Base-by-base conservation (phyloP, 2,113 vertebrate genomes). In the Brevimyrus niger region DNA sequence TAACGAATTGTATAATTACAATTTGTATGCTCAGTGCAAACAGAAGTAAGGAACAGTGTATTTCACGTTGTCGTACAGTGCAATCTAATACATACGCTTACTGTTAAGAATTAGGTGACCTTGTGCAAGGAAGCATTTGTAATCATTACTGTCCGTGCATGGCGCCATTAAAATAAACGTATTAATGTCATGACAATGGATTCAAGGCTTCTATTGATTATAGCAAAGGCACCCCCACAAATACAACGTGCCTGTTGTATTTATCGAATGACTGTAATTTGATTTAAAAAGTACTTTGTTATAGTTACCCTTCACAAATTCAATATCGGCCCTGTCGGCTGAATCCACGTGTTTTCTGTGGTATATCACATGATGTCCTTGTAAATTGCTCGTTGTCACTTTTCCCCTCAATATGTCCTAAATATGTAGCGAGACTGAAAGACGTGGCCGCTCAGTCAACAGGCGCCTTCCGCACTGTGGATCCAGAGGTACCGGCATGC, bases 261-360 rank as follows among this genome's bases (percentile, higher is more conserved):
- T 89, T 85, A 84, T 55, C 15, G 31, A 89, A 86, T 73, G 83
- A 51, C 89, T 47, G 35, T 90, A 73, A 87, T 87, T 87, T 55
- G 86, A 87, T 90, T 87, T 80, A 23, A 90, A 87, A 90, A 53
- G 69, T 86, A 87, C 61, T 87, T 89, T 90, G 84, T 90, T 53
- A 87, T 55, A 87, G 27, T 90, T 90, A 82, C 15, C 89, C 27
- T 48, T 89, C 84, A 89, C 85, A 89, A 89, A 89, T 89, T 44
- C 89, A 73, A 89, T 89, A 86, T 55, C 23, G 38, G 51, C 53
- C 58, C 58, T 17, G 19, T 58, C 42, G 55, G 53, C 46, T 48
- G 46, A 86, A 89, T 86, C 53, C 55, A 65, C 58, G 84, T 51
- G 51, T 73, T 86, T 86, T 27, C 6, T 35, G 6, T n/a, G 82